Evolutionary conservation across 2,888 invertebrate genomes (phyloP), one percentile per base, ranked within the genome.

Genomic region (Orchesella flavescens): DNA sequence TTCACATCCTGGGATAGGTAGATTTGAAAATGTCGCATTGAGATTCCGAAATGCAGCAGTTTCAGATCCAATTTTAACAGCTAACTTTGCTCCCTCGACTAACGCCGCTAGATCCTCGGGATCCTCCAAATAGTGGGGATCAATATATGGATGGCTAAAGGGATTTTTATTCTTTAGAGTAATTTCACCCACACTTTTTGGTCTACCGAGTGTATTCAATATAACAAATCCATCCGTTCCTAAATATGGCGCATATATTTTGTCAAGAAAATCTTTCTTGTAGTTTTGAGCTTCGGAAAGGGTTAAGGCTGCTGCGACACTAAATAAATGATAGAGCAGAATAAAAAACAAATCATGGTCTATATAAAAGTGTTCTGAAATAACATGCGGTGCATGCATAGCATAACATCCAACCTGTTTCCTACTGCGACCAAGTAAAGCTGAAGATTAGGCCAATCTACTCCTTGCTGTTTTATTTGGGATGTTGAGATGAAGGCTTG

Each of bases 391-490:
- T n/a, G n/a, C n/a, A n/a, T n/a, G n/a, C n/a, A n/a, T n/a, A n/a
- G n/a, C n/a, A n/a, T n/a, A n/a, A n/a, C n/a, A n/a, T n/a, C n/a
- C n/a, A n/a, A n/a, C n/a, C n/a, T 83, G 21, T 66, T 75, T 46
- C 87, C 87, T 17, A 69, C 66, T 24, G 75, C 53, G 19, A 77
- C 69, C 0, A 85, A 55, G 61, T 85, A 86, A 0, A 87, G 12
- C 68, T 87, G 88, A 0, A 87, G 9, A 44, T 87, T 84, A 5
- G 87, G 87, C 87, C 87, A 87, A 44, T 87, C 85, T 24, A 75
- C 59, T 44, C 84, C 85, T 19, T 34, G 17, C 15, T 74, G 46
- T 53, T 66, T 77, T 0, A 85, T 81, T 59, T 72, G 34, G 15
- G 82, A 76, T 7, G 85, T 71, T 1, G 78, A 79, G 3, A 84